Conservation (phyloP, 2,113 vertebrate genomes). For the Pungitius pungitius region DNA sequence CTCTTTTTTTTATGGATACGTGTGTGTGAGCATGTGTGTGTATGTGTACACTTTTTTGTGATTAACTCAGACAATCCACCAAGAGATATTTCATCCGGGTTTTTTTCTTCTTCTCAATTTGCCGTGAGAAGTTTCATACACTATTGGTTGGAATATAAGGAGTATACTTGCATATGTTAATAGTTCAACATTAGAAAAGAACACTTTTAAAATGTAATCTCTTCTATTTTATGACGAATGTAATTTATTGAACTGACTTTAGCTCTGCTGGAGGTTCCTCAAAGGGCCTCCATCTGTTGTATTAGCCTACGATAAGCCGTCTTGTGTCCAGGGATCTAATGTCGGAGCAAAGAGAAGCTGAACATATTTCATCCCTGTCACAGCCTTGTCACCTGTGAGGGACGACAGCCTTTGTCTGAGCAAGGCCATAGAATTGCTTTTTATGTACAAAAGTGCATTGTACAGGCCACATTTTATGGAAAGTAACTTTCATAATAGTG, state of each 20-base stretch:
- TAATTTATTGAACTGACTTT: conserved; percentile 78
- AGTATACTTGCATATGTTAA: conserved; percentile 64
- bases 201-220: conserved; percentile 67
- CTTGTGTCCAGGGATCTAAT: conserved; percentile 55
- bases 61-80: conserved; percentile 69
- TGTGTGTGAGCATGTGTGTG: background rate
- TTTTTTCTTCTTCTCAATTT: conserved; percentile 45
- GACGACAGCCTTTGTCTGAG: conserved; percentile 49
- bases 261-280: conserved; percentile 59
- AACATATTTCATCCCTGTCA: conserved; percentile 50
- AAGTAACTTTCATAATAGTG: conserved; percentile 55
- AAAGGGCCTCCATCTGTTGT: conserved; percentile 52
- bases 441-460: conserved; percentile 59
- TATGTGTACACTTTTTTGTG: conserved; percentile 21
- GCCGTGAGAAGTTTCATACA: conserved; percentile 50
- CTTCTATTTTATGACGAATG: conserved; percentile 76
- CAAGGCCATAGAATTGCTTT: conserved; percentile 62
- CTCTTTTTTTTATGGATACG: background rate
- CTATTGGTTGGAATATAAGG: conserved; percentile 58
- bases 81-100: conserved; percentile 47
- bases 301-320: conserved; percentile 60
- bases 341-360: conserved; percentile 42
- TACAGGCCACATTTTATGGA: conserved; percentile 56
- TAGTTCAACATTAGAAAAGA: conserved; percentile 64
- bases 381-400: conserved; percentile 68